Evolutionary conservation across 1,140 invertebrate genomes (phyloP), one percentile per base, ranked within the genome.

Genomic region (Zophobas morio): DNA sequence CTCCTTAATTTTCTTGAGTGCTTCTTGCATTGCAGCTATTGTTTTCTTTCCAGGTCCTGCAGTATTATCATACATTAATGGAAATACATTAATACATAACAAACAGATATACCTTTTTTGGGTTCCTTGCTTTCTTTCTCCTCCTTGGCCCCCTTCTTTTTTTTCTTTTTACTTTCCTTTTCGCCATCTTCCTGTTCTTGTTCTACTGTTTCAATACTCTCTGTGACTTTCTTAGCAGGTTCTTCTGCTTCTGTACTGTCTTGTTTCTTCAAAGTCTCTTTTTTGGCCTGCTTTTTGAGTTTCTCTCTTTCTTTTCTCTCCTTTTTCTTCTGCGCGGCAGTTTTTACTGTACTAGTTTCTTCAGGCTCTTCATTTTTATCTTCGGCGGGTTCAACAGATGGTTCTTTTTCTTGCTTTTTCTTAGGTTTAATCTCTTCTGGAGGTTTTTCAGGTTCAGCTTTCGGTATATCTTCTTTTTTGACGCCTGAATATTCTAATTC

Each of bases 1-100:
- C 86, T 98, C 96, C 85, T 94, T 95, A n/a, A 95, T 88, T 86
- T 94, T 94, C 82, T 93, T 95, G 3, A 97, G 87, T 40, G 94
- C 93, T 86, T 96, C 95, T 87, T 97, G 95, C 94, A 97, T 97
- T 33, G 94, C 94, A 80, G 93, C 93, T 81, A 96, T 92, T 46
- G 94, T 91, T 82, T 94, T 94, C 76, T 93, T 95, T 8, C 90
- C 91, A 76, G 94, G 93, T 46, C 94, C 93, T 85, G 91, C 92
- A 53, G 80, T 86, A 85, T 78, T 47, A 20, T 20, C 20, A 20
- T 20, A 20, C 20, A 20, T 20, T 20, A 20, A 20, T 20, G 20
- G 20, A 20, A 20, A 54, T 63, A 74, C 36, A 75, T 36, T 70
- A 39, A 33, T 32, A 46, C 20, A 53, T n/a, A 70, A 63, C 34